A percentile compares a stretch with the other conserved stretches of the same genome.
phyloP scores from a whole-genome alignment of 2,888 invertebrate genomes.

The Lasioglossum malachurum region DNA sequence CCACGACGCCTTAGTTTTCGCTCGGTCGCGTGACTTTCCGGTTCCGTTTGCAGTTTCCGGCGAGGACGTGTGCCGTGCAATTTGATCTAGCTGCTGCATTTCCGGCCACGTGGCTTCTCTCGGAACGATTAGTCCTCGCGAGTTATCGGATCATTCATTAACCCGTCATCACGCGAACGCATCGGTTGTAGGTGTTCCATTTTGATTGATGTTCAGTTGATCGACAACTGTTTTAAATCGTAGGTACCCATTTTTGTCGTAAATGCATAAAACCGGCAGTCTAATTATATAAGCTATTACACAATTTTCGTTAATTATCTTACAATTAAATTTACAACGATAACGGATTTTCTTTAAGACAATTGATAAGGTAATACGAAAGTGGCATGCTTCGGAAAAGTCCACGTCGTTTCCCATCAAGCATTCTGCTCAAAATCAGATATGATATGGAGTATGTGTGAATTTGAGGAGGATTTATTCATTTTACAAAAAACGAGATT shows the following conservation, averaged over 20 bases:
- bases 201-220: too few species aligned
- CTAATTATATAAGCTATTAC: too few species aligned
- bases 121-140: not conserved
- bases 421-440: not conserved
- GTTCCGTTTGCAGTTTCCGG: not conserved
- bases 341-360: too few species aligned
- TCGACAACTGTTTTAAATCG: too few species aligned
- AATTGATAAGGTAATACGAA: too few species aligned
- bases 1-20: not conserved
- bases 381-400: not conserved
- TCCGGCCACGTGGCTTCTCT: not conserved
- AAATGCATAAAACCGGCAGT: too few species aligned
- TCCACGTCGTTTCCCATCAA: not conserved
- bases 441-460: not conserved
- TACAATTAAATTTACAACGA: too few species aligned
- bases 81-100: not conserved
- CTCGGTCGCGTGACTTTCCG: not conserved
- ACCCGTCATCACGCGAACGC: not conserved
- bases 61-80: not conserved
- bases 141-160: not conserved
- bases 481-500: too few species aligned
- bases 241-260: too few species aligned
- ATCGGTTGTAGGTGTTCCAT: not conserved
- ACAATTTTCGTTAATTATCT: too few species aligned
- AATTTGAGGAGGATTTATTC: not conserved